Evolutionary conservation across 2,888 invertebrate genomes (phyloP).

Genomic region (Phalera bucephala): DNA sequence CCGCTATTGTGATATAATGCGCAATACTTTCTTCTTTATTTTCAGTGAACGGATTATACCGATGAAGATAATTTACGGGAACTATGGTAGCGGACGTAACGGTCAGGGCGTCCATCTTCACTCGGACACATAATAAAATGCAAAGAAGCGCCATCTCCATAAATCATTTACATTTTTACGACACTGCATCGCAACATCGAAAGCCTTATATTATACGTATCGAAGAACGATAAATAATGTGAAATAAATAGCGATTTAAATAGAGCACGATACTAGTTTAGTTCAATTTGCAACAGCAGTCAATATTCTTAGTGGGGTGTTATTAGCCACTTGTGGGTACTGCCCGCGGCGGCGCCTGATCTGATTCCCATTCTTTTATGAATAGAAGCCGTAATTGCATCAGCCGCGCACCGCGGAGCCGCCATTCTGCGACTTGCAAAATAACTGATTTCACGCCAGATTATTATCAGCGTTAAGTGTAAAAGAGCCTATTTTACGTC

Average conservation of each 20-base stretch:
- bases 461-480: constrained; percentile 58
- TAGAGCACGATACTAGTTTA: constrained; percentile 63
- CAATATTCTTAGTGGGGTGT: constrained; percentile 69
- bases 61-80: constrained; percentile 45
- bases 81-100: constrained; percentile 51
- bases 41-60: constrained; percentile 46
- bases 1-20: too few species aligned
- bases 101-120: constrained; percentile 31
- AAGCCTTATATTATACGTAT: constrained; percentile 33
- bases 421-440: constrained; percentile 53
- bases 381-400: constrained; percentile 71
- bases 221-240: constrained; percentile 42
- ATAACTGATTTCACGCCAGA: constrained; percentile 63
- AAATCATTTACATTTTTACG: constrained; percentile 36
- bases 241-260: constrained; percentile 67
- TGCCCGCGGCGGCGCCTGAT: constrained; percentile 65
- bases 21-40: constrained; percentile 43
- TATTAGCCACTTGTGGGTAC: constrained; percentile 65
- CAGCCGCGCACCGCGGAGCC: constrained; percentile 44
- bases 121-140: constrained; percentile 24
- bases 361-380: constrained; percentile 76
- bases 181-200: constrained; percentile 32
- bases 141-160: constrained; percentile 17
- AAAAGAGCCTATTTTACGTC: constrained; percentile 45
- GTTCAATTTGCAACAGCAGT: constrained; percentile 74